Evolutionary conservation across 1,140 invertebrate species (phyloP), one percentile per base, ranked within the genome.

Genomic region (Drosophila kikkawai): DNA sequence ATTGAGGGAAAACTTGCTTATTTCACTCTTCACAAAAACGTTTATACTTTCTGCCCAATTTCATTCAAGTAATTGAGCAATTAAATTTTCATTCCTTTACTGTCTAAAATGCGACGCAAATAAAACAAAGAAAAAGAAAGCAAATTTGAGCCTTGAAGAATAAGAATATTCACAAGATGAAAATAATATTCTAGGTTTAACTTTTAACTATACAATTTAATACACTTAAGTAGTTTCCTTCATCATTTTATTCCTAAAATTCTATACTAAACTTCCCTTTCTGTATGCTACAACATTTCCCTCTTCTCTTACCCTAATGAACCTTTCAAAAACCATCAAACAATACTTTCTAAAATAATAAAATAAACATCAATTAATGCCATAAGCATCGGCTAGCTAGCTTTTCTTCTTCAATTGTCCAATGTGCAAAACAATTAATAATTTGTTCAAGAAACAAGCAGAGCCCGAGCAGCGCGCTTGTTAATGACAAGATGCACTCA

Each of bases 401-500:
- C 1, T 9, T 15, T 8, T 34, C 51, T 6, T 66, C 11, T 53
- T 55, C 26, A 68, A 70, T 68, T 17, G 48, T 55, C 67, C 67
- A 70, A 55, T 70, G 47, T n/a, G 39, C 53, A 48, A 71, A 73
- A 73, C 67, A 73, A 71, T 73, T 73, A 73, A 73, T 73, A 73
- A 71, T 17, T 37, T 34, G 32, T 39, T 50, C 17, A 11, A 50
- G 42, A 37, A 41, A 55, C 47, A 67, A 47, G 53, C 61, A 37
- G 6, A 65, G 7, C 4, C 32, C 26, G 26, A 37, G 34, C 36
- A 32, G 44, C 17, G 34, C 15, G 41, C 56, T 61, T 11, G 22
- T 63, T 48, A 75, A 75, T 75, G 75, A 75, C 69, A 69, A 57
- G 78, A 90, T 82, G 85, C 82, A 85, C 73, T 90, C 83, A 61